Evolutionary conservation across 1,140 invertebrate species (phyloP).

Genomic region (Drosophila pallidifrons): DNA sequence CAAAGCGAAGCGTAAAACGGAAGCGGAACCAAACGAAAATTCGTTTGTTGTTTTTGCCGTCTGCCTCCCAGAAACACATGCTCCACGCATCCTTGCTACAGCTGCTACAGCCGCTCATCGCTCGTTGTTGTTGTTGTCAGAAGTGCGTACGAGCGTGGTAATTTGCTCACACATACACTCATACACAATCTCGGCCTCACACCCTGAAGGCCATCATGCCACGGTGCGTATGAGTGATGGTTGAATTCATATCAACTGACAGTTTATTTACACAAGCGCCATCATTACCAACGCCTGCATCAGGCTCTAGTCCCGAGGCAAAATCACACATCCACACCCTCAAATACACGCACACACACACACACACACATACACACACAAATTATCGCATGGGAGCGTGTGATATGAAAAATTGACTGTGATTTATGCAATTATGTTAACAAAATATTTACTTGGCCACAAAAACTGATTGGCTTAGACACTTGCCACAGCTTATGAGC

Average conservation of each 20-base stretch:
- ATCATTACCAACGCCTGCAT: conserved; percentile 62
- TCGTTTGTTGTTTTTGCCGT: conserved; percentile 59
- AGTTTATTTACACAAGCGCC: conserved; percentile 79
- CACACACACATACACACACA: conserved; percentile 22
- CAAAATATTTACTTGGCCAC: conserved; percentile 78
- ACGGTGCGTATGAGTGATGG: conserved; percentile 74
- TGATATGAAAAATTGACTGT: conserved; percentile 77
- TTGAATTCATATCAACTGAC: conserved; percentile 78
- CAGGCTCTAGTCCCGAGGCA: conserved; percentile 17
- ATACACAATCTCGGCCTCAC: conserved; percentile 7
- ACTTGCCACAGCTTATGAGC: conserved; percentile 29
- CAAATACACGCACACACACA: conserved; percentile 11
- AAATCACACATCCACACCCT: conserved; percentile 26
- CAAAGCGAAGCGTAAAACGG: conserved; percentile 20
- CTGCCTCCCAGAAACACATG: not conserved
- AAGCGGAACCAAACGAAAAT: conserved; percentile 59
- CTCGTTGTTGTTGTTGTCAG: conserved; percentile 51
- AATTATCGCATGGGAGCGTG: conserved; percentile 57
- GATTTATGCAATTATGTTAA: conserved; percentile 81
- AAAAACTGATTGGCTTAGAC: conserved; percentile 62
- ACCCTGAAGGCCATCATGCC: conserved; percentile 5
- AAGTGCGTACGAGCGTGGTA: conserved; percentile 76
- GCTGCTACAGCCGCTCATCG: not conserved
- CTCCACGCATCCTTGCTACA: not conserved
- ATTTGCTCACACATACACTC: conserved; percentile 50